phyloP scores from a whole-genome alignment of 2,888 invertebrate species.

The Lasioglossum zephyrum region DNA sequence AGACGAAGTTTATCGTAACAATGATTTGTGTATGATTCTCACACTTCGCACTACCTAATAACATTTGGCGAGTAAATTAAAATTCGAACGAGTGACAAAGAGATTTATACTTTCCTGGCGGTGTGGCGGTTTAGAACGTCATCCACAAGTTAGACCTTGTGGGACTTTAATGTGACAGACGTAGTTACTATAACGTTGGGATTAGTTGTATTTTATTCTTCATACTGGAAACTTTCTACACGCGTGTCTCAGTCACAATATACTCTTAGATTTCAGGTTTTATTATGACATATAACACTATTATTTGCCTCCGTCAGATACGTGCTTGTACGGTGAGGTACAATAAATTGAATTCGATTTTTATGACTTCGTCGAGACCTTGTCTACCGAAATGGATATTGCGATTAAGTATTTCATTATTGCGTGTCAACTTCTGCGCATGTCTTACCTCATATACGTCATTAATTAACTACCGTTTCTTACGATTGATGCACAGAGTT shows the following conservation, averaged over 20 bases:
- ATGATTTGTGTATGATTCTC: too few relatives aligned
- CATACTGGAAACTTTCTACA: not conserved
- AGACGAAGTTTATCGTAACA: too few relatives aligned
- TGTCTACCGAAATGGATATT: not conserved
- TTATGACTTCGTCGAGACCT: not conserved
- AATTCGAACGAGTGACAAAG: not conserved
- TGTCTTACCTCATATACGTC: not conserved
- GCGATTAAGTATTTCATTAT: not conserved
- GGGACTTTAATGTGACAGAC: not conserved
- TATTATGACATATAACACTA: not conserved
- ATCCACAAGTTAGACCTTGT: not conserved
- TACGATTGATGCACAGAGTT: too few relatives aligned
- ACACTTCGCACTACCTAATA: too few relatives aligned
- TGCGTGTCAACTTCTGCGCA: not conserved
- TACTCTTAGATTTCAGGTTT: not conserved
- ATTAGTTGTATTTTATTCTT: not conserved
- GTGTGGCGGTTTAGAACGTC: not conserved
- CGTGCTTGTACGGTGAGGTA: not conserved
- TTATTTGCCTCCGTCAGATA: not conserved
- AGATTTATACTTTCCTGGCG: not conserved
- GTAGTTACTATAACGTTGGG: not conserved
- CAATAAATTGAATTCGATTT: not conserved
- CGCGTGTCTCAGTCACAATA: not conserved
- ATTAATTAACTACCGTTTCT: too few relatives aligned
- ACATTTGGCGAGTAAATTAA: not conserved